A percentile compares a stretch with the other conserved stretches of the same genome.
Conservation (phyloP, 2,888 invertebrate genomes). For the Drosophila mimica region DNA sequence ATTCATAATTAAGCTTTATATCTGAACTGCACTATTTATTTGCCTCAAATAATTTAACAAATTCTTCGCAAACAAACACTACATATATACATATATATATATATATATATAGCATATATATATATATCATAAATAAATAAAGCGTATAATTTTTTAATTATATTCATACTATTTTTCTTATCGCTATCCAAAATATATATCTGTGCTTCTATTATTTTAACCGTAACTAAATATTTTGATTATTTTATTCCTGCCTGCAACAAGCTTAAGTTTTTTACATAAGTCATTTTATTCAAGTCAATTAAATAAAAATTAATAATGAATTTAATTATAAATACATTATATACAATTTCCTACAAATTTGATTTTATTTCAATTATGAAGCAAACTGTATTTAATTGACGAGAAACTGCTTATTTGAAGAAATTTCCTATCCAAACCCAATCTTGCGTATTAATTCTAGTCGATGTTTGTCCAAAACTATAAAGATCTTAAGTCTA, state of each 20-base stretch:
- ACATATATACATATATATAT: neutral
- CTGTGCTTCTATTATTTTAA: too few species aligned
- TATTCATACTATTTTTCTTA: neutral
- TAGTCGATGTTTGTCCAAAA: neutral
- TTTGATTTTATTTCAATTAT: neutral
- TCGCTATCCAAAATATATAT: too few species aligned
- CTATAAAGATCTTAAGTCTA: neutral
- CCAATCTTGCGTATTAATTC: neutral
- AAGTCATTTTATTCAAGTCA: neutral
- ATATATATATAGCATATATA: neutral
- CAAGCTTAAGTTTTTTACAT: neutral
- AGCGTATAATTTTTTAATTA: neutral
- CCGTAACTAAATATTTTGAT: neutral
- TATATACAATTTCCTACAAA: neutral
- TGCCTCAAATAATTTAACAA: neutral
- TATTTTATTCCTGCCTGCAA: neutral
- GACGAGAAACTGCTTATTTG: neutral
- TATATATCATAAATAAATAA: neutral
- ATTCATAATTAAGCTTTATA: neutral
- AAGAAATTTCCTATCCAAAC: neutral
- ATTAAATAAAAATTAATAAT: neutral
- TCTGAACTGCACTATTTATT: neutral
- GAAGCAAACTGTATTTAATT: neutral
- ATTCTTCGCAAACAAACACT: neutral
- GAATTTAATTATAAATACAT: neutral